Evolutionary conservation across 2,888 invertebrate genomes (phyloP), one percentile per base, ranked within the genome.

Genomic region (Tenthredo livida): DNA sequence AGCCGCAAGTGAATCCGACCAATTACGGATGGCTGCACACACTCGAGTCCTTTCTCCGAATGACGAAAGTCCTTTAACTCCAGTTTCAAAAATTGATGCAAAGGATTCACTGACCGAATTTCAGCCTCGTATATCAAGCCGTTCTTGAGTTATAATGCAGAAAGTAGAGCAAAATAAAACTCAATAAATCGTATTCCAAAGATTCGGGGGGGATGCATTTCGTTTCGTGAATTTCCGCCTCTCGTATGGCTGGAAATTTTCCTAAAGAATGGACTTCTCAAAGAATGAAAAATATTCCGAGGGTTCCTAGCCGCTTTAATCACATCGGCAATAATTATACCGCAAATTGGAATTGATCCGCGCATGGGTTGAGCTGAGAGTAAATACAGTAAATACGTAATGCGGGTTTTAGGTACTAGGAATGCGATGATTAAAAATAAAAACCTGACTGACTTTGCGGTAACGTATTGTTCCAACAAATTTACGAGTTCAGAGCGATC

Each of bases 381-480:
- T 73, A 73, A 43, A 73, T 21, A 40, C 21, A 43, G 40, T 43
- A 43, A 43, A 73, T 40, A 40, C 21, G 43, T 73, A 73, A 73
- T 47, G 73, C 73, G 43, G 73, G 15, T 15, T 73, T 9, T 25
- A 73, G 73, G 40, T 72, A 77, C 77, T 9, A 21, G 47, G 54
- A 54, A 77, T 54, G 77, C 10, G 29, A 17, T 7, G n/a, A n/a
- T 54, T 54, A n/a, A 54, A 77, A 33, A 77, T 54, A n/a, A 50
- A 77, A 77, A 54, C 33, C 50, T 15, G 21, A 77, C 25, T 77
- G 29, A 77, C 33, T 50, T 47, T 77, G 50, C 33, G 77, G 43
- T 25, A 43, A 73, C 73, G 73, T 77, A 77, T 77, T 54, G 77
- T 77, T 77, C 54, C 54, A 54, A 77, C 25, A 15, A 77, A 77